These are phyloP conservation scores for Scotopteryx bipunctaria DNA, from an alignment of 2,888 invertebrate genomes.

Conservation along the genomic window DNA sequence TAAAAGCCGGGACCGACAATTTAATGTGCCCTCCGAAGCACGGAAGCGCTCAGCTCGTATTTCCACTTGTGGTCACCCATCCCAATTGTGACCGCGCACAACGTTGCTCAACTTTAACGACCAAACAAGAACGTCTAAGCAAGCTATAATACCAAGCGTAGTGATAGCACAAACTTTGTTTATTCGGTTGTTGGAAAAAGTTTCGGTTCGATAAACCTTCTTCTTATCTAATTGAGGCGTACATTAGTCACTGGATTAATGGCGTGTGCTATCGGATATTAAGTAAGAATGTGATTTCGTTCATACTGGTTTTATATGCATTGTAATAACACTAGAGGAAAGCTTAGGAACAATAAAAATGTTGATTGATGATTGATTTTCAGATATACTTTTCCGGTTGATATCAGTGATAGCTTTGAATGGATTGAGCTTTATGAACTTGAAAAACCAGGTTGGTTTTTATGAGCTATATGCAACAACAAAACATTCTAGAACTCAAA, in stretches of 20 bases:
- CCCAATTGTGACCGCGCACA: too few relatives aligned
- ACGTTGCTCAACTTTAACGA: too few relatives aligned
- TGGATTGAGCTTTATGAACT: too few relatives aligned
- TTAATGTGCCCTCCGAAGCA: too few relatives aligned
- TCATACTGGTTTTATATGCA: not conserved
- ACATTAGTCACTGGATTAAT: slow-evolving; percentile 9
- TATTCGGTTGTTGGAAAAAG: not conserved
- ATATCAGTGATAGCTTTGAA: too few relatives aligned
- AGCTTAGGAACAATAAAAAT: too few relatives aligned
- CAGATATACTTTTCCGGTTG: too few relatives aligned
- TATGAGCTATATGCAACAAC: slow-evolving; percentile 27
- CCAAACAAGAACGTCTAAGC: too few relatives aligned
- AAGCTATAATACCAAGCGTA: not conserved
- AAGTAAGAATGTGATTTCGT: slow-evolving; percentile 2
- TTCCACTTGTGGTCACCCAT: too few relatives aligned
- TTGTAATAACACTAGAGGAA: not conserved
- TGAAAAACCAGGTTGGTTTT: slow-evolving; percentile 15
- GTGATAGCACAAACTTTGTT: not conserved
- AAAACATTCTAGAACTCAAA: slow-evolving; percentile 38
- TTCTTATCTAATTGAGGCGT: slow-evolving; percentile 14
- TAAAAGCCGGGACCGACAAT: too few relatives aligned
- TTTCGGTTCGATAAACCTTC: not conserved
- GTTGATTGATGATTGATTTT: too few relatives aligned
- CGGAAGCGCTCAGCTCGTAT: too few relatives aligned
- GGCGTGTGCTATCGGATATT: not conserved